phyloP scores from a whole-genome alignment of 2,888 invertebrate species.

The Polyommatus iphigenia region DNA sequence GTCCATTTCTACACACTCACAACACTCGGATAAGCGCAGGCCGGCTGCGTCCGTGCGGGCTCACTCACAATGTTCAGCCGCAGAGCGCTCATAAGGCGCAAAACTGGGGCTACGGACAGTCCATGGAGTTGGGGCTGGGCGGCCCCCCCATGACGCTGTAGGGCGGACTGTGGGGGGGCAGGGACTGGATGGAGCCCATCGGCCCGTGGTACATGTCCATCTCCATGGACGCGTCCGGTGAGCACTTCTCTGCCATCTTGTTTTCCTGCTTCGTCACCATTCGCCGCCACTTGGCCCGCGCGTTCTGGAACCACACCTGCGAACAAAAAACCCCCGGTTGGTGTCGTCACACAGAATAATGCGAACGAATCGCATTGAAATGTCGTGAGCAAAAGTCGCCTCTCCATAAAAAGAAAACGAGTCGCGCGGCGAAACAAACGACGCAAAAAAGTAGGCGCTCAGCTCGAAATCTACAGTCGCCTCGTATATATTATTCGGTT shows the following conservation, averaged over 20 bases:
- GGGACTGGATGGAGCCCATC: conserved; percentile 83
- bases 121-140: conserved; percentile 86
- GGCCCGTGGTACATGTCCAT: conserved; percentile 83
- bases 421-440: conserved; percentile 49
- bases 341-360: conserved; percentile 51
- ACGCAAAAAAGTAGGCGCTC: conserved; percentile 42
- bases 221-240: conserved; percentile 82
- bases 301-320: conserved; percentile 98
- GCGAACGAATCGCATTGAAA: conserved; percentile 47
- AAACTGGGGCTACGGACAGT: conserved; percentile 83
- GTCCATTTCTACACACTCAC: conserved; percentile 17
- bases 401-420: conserved; percentile 51
- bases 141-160: conserved; percentile 84
- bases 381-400: conserved; percentile 55
- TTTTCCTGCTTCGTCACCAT: conserved; percentile 91
- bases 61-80: conserved; percentile 47
- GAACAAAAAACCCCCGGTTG: conserved; percentile 65
- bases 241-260: conserved; percentile 86
- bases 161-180: conserved; percentile 85
- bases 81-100: conserved; percentile 69
- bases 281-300: conserved; percentile 95
- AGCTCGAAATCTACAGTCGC: conserved; percentile 45
- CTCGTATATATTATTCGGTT: conserved; percentile 43
- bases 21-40: not conserved
- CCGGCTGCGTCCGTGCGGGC: conserved; percentile 38